Conservation (phyloP, 1,140 invertebrate genomes). For the Drosophila sproati region DNA sequence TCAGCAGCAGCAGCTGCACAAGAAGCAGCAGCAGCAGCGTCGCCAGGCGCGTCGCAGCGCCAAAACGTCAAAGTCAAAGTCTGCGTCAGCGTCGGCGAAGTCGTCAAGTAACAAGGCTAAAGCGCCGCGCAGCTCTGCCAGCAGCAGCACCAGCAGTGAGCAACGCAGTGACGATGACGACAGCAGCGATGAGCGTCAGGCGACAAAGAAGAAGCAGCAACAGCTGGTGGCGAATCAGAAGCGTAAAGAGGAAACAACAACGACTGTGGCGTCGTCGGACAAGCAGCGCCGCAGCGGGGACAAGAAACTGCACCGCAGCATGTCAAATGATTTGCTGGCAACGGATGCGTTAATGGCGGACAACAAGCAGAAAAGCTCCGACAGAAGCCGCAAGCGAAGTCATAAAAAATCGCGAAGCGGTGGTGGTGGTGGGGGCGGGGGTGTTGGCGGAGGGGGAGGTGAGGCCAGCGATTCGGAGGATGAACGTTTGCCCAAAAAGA, state of each 20-base stretch:
- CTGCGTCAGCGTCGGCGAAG: background rate
- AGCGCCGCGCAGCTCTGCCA: slow-evolving; percentile 66
- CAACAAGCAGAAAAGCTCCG: slow-evolving; percentile 24
- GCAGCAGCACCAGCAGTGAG: slow-evolving; percentile 74
- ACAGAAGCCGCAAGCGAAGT: slow-evolving; percentile 63
- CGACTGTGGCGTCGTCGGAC: slow-evolving; percentile 19
- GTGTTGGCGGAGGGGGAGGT: slow-evolving; percentile 44
- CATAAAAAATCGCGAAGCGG: slow-evolving; percentile 82
- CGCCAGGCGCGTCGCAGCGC: slow-evolving; percentile 2
- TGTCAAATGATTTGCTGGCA: slow-evolving; percentile 35
- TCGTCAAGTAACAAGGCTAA: slow-evolving; percentile 5
- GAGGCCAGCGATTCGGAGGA: slow-evolving; percentile 84
- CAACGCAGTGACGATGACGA: slow-evolving; percentile 78
- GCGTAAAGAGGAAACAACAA: slow-evolving; percentile 59
- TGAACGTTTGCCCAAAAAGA: slow-evolving; percentile 85
- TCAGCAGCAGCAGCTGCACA: slow-evolving; percentile 17
- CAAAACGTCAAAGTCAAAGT: slow-evolving; percentile 28
- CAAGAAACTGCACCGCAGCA: slow-evolving; percentile 53
- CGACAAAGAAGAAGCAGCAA: slow-evolving; percentile 31
- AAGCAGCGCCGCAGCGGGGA: slow-evolving; percentile 51
- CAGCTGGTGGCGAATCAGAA: slow-evolving; percentile 31
- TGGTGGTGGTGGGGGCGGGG: slow-evolving; percentile 30
- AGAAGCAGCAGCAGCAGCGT: slow-evolving; percentile 16
- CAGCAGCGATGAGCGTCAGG: slow-evolving; percentile 55
- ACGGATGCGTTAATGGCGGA: slow-evolving; percentile 7